A percentile compares a stretch with the other conserved stretches of the same genome.
Evolutionary conservation across 2,797 vertebrate species (phyloP).

Genomic region (Pseudotriccus pelzelni): DNA sequence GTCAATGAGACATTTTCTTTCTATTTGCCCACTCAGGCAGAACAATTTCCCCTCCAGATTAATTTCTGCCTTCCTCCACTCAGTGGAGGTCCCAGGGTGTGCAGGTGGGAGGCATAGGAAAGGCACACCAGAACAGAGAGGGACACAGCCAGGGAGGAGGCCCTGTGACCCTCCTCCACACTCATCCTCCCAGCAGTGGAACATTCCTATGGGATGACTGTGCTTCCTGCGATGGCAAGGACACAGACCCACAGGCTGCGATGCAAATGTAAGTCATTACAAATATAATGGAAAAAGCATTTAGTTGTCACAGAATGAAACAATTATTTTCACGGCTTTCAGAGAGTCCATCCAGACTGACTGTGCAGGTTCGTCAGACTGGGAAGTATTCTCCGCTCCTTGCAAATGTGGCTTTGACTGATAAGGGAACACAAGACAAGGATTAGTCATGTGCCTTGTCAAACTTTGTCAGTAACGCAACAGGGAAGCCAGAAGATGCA

Average conservation of each 20-base stretch:
- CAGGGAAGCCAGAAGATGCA: not conserved
- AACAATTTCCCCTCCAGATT: not conserved
- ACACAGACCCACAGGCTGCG: not conserved
- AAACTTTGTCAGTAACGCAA: not conserved
- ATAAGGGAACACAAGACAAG: not conserved
- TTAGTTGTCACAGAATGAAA: not conserved
- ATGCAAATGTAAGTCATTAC: not conserved
- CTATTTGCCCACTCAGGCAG: not conserved
- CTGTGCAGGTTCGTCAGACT: not conserved
- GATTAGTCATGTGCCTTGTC: rapidly evolving
- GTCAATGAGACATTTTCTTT: not conserved
- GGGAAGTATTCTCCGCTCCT: not conserved
- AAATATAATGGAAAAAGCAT: not conserved
- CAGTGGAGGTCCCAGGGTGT: not conserved
- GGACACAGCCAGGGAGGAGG: not conserved
- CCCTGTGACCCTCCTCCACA: rapidly evolving
- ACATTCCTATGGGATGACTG: not conserved
- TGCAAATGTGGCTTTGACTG: not conserved
- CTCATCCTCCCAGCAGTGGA: not conserved
- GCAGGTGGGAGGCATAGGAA: not conserved
- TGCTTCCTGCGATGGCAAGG: not conserved
- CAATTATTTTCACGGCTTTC: not conserved
- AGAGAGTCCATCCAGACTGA: not conserved
- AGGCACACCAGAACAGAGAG: not conserved
- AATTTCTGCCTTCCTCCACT: not conserved